Conservation (phyloP, 2,888 invertebrate species). For the Pecten maximus region DNA sequence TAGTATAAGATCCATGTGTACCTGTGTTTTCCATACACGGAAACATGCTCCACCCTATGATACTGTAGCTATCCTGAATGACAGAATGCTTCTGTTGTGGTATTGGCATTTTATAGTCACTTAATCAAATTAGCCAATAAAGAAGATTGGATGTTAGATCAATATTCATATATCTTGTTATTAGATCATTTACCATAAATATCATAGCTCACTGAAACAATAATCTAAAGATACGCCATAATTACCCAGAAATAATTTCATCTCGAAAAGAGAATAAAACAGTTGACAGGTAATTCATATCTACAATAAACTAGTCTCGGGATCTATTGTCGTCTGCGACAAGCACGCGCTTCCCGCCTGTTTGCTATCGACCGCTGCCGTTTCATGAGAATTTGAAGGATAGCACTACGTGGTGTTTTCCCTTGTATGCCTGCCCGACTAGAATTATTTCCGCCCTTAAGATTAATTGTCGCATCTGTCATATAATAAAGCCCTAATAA, state of each 20-base stretch:
- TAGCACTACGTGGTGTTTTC: conserved; percentile 29
- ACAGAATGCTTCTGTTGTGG: neutral
- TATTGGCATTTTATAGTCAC: conserved; percentile 27
- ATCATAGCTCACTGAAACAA: conserved; percentile 9
- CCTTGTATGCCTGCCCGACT: conserved; percentile 39
- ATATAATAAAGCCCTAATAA: conserved; percentile 50
- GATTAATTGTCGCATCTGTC: conserved; percentile 53
- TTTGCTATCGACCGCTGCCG: conserved; percentile 27
- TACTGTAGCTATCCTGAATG: neutral
- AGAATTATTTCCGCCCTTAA: conserved; percentile 48
- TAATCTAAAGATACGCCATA: conserved; percentile 14
- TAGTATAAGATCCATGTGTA: neutral
- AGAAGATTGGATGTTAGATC: conserved; percentile 16
- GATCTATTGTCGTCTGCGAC: conserved; percentile 36
- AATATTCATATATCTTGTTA: conserved; percentile 30
- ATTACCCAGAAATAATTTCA: conserved; percentile 22
- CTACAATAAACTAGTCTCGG: conserved; percentile 23
- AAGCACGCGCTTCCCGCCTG: conserved; percentile 31
- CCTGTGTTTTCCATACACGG: neutral
- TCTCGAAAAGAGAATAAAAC: conserved; percentile 1
- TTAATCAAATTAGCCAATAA: conserved; percentile 25
- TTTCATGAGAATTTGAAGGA: conserved; percentile 33
- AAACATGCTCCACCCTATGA: neutral
- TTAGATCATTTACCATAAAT: conserved; percentile 19
- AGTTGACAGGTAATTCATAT: conserved; percentile 30